These are phyloP conservation scores for Tor tambroides DNA, from an alignment of 2,113 vertebrate genomes.

Conservation along the genomic window DNA sequence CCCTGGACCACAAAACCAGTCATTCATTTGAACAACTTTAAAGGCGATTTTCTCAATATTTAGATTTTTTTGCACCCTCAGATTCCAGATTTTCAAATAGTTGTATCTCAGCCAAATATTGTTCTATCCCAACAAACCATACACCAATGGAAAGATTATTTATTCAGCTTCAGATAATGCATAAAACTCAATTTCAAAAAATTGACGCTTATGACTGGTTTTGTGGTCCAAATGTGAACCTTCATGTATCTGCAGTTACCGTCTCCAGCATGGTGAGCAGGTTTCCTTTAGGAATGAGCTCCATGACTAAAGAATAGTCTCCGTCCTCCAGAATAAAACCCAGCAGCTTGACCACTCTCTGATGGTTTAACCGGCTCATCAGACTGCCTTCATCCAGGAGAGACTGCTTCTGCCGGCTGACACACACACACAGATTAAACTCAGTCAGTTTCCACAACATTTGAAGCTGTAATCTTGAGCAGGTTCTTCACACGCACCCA, in stretches of 20 bases:
- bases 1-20: too few species aligned
- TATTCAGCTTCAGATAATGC: too few species aligned
- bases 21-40: too few species aligned
- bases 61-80: too few species aligned
- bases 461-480: not conserved
- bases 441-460: not conserved
- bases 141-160: too few species aligned
- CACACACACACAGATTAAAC: too few species aligned
- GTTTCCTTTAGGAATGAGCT: slow-evolving; percentile 88
- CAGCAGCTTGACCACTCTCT: slow-evolving; percentile 87
- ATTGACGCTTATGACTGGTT: too few species aligned
- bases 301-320: slow-evolving; percentile 92
- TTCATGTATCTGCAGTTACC: slow-evolving; percentile 59
- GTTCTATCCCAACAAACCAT: too few species aligned
- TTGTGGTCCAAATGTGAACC: not conserved
- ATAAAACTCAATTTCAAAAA: too few species aligned
- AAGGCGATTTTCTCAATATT: too few species aligned
- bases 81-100: too few species aligned
- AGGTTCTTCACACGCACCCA: slow-evolving; percentile 79
- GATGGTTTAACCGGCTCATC: slow-evolving; percentile 85
- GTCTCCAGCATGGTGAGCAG: slow-evolving; percentile 84
- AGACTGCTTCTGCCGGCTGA: slow-evolving; percentile 75
- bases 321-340: slow-evolving; percentile 89
- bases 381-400: slow-evolving; percentile 91
- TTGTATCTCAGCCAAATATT: too few species aligned